Percentiles rank a stretch among this genome's conserved stretches.
These are phyloP conservation scores for Rugalucina vietnamica DNA, from an alignment of 2,888 invertebrate species.

Conservation along the genomic window DNA sequence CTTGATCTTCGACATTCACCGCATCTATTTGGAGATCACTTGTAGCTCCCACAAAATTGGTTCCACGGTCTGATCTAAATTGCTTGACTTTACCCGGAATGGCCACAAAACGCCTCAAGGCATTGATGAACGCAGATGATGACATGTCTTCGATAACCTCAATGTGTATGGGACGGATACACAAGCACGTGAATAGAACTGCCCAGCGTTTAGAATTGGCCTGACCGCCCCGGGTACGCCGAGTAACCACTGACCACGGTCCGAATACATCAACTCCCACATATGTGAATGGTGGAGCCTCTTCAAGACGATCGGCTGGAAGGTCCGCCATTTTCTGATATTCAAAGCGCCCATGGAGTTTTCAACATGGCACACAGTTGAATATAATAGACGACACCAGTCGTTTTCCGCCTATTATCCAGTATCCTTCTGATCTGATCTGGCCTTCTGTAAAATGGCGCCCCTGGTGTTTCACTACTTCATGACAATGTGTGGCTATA, in stretches of 20 bases:
- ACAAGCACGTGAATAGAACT: slow-evolving; percentile 53
- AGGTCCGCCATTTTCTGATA: slow-evolving; percentile 59
- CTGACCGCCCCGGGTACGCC: slow-evolving; percentile 42
- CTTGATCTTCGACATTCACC: slow-evolving; percentile 11
- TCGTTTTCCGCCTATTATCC: slow-evolving; percentile 55
- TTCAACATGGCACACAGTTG: slow-evolving; percentile 39
- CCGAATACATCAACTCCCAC: slow-evolving; percentile 50
- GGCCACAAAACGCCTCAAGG: slow-evolving; percentile 19
- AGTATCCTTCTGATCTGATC: slow-evolving; percentile 45
- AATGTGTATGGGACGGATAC: slow-evolving; percentile 46
- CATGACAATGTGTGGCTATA: slow-evolving; percentile 43
- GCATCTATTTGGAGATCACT: slow-evolving; percentile 26
- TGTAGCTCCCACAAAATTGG: slow-evolving; percentile 28
- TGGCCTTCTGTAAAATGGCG: slow-evolving; percentile 59
- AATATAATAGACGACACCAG: slow-evolving; percentile 46
- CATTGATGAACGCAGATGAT: slow-evolving; percentile 30
- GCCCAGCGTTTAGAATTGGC: slow-evolving; percentile 52
- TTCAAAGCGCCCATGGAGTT: slow-evolving; percentile 36
- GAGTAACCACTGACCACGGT: slow-evolving; percentile 33
- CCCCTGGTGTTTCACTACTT: slow-evolving; percentile 53
- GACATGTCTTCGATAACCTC: slow-evolving; percentile 53
- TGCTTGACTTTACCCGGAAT: slow-evolving; percentile 21
- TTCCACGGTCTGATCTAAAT: slow-evolving; percentile 33
- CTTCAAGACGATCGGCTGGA: slow-evolving; percentile 42
- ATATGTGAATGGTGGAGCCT: slow-evolving; percentile 53